These are phyloP conservation scores for Caenorhabditis sp. DNA, from an alignment of 2,888 invertebrate species.

Conservation along the genomic window DNA sequence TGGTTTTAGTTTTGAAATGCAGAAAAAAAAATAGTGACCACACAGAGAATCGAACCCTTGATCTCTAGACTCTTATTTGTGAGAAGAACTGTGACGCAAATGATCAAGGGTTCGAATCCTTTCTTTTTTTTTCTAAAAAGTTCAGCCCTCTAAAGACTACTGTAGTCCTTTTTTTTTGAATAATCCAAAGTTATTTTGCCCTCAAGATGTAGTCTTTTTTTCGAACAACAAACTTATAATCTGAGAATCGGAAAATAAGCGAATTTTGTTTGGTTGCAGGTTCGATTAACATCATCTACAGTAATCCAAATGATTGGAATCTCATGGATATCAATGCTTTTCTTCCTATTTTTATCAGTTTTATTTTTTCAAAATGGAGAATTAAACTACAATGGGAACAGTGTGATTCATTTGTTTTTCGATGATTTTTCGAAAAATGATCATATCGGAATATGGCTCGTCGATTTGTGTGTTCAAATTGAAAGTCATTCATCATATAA, in stretches of 20 bases:
- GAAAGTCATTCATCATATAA: conserved; percentile 21
- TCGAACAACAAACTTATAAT: background rate
- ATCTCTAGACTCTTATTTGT: too few species aligned
- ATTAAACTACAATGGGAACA: conserved; percentile 27
- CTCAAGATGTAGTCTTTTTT: too few species aligned
- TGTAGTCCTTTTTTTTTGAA: background rate
- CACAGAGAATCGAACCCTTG: too few species aligned
- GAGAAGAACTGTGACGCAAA: too few species aligned
- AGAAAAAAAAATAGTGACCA: too few species aligned
- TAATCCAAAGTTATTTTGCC: too few species aligned
- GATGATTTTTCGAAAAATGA: conserved; percentile 36
- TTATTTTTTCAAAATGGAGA: conserved; percentile 22
- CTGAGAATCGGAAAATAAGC: background rate
- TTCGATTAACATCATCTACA: conserved; percentile 23
- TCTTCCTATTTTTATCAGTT: conserved; percentile 18
- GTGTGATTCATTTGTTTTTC: conserved; percentile 37
- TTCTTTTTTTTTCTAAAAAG: too few species aligned
- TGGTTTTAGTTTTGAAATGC: background rate
- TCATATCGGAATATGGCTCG: conserved; percentile 31
- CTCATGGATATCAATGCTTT: conserved; percentile 13
- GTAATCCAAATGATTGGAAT: conserved; percentile 19
- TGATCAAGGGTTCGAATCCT: too few species aligned
- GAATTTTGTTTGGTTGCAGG: conserved; percentile 20
- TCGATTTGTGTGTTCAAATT: conserved; percentile 32
- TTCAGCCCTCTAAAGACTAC: too few species aligned